A percentile compares a stretch with the other conserved stretches of the same genome.
These are phyloP conservation scores for Trilocha varians DNA, from an alignment of 2,888 invertebrate species.

Conservation along the genomic window DNA sequence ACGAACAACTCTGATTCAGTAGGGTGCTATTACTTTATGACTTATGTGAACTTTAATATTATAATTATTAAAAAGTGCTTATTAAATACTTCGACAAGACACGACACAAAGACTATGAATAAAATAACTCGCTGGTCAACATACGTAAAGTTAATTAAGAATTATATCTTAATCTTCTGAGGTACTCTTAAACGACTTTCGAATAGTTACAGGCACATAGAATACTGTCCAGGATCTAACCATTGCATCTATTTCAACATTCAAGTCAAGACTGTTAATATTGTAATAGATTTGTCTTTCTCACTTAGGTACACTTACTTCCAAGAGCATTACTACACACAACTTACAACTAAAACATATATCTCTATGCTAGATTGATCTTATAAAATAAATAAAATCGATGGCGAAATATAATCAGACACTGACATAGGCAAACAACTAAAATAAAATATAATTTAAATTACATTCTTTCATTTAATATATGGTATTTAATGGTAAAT, in stretches of 20 bases:
- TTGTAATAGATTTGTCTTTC: too few relatives aligned
- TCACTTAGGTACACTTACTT: too few relatives aligned
- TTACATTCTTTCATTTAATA: background rate
- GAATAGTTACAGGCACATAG: background rate
- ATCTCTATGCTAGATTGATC: background rate
- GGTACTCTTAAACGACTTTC: too few relatives aligned
- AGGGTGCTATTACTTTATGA: too few relatives aligned
- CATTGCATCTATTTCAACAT: background rate
- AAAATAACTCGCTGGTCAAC: background rate
- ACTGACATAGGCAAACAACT: background rate
- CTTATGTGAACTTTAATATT: too few relatives aligned
- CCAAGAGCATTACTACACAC: background rate
- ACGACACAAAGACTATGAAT: background rate
- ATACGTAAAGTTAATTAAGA: background rate
- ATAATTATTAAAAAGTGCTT: too few relatives aligned
- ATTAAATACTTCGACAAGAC: background rate
- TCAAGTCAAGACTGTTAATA: background rate
- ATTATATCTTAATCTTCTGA: conserved; percentile 1
- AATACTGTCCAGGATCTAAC: background rate
- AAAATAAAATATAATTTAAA: background rate
- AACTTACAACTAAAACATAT: background rate
- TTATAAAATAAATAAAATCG: background rate
- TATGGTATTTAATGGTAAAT: too few relatives aligned
- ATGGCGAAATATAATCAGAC: background rate
- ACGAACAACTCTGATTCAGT: too few relatives aligned